Base-by-base conservation (phyloP, 2,888 invertebrate species). In the Carcina quercana region DNA sequence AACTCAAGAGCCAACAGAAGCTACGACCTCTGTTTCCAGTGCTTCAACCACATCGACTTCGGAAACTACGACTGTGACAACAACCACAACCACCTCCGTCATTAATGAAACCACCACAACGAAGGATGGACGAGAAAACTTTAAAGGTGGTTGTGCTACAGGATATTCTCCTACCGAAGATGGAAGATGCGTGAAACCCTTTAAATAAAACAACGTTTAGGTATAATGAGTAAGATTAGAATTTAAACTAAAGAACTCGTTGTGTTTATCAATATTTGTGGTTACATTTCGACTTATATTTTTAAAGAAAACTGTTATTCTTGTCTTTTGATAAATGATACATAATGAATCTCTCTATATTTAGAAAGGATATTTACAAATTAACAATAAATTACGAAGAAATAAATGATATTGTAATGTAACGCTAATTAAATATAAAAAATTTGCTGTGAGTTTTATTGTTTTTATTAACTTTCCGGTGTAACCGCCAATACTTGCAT, bases 161-260 rank as follows among this genome's bases (percentile, higher is more conserved):
- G 79, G 79, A 1, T 78, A 42, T 40, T 33, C 50, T 38, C 60
- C 66, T 7, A 75, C 78, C 6, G 25, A 53, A 21, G 79, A 79
- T 39, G 76, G 76, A 38, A 65, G 73, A 50, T 80, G 80, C 47
- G 67, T 62, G 54, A n/a, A n/a, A n/a, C n/a, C n/a, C n/a, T n/a
- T n/a, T n/a, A n/a, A n/a, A n/a, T n/a, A n/a, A n/a, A n/a, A n/a
- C n/a, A n/a, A n/a, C n/a, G n/a, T n/a, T n/a, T n/a, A n/a, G n/a
- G n/a, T n/a, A n/a, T n/a, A n/a, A n/a, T n/a, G n/a, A n/a, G n/a
- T n/a, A n/a, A n/a, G n/a, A n/a, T n/a, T n/a, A n/a, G n/a, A n/a
- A n/a, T n/a, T n/a, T n/a, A n/a, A n/a, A n/a, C n/a, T n/a, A n/a
- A n/a, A n/a, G n/a, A n/a, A n/a, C n/a, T n/a, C n/a, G n/a, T n/a